Percentiles rank a stretch among this genome's conserved stretches.
These are phyloP conservation scores for Trissoscelio sp. DNA, from an alignment of 2,888 invertebrate species.

Conservation along the genomic window DNA sequence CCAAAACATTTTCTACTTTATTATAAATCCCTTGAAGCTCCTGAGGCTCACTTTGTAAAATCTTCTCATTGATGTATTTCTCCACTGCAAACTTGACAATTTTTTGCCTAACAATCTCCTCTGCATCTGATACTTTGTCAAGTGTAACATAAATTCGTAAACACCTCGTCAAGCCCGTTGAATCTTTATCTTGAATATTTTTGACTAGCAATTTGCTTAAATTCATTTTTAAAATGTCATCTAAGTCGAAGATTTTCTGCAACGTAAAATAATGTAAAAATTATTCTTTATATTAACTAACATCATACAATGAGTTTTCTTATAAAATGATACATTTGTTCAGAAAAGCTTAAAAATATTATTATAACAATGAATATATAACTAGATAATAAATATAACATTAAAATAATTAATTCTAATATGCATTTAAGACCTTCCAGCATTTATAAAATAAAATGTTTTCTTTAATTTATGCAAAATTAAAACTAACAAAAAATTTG, in stretches of 20 bases:
- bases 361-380: too few relatives aligned
- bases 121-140: constrained; percentile 88
- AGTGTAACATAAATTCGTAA: constrained; percentile 87
- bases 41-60: constrained; percentile 86
- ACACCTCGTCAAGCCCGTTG: constrained; percentile 84
- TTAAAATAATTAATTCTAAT: too few relatives aligned
- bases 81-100: constrained; percentile 88
- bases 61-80: constrained; percentile 88
- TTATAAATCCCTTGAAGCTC: constrained; percentile 89
- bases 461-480: too few relatives aligned
- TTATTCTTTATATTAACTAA: too few relatives aligned
- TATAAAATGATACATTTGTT: too few relatives aligned
- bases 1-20: constrained; percentile 89
- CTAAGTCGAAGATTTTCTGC: constrained; percentile 81
- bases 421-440: too few relatives aligned
- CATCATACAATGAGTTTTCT: too few relatives aligned
- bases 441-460: too few relatives aligned
- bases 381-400: too few relatives aligned
- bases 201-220: constrained; percentile 84
- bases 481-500: too few relatives aligned
- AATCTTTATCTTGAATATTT: constrained; percentile 84
- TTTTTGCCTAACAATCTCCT: constrained; percentile 88
- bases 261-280: constrained; percentile 62
- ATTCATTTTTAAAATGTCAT: constrained; percentile 84
- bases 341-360: too few relatives aligned